Evolutionary conservation across 2,888 invertebrate species (phyloP).

Genomic region (Chromoteleia sp.): DNA sequence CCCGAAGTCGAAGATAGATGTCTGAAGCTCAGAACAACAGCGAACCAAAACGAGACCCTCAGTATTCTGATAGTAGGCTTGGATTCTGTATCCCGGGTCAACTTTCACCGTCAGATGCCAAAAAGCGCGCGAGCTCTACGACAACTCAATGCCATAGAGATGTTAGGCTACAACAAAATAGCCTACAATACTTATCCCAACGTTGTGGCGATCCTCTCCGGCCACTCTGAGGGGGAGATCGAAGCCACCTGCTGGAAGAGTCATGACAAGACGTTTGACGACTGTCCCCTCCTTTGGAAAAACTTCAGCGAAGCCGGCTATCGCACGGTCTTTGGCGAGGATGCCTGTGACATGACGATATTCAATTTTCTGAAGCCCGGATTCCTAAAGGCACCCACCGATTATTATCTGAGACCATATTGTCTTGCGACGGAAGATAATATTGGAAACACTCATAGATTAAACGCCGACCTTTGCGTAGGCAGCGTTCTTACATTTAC

Average conservation of each 20-base stretch:
- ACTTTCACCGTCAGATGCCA: slow-evolving; percentile 94
- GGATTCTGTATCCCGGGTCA: slow-evolving; percentile 94
- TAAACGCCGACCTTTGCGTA: slow-evolving; percentile 90
- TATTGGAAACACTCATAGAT: slow-evolving; percentile 88
- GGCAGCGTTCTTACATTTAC: slow-evolving; percentile 89
- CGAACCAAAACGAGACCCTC: slow-evolving; percentile 75
- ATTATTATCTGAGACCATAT: slow-evolving; percentile 93
- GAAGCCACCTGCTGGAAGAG: slow-evolving; percentile 89
- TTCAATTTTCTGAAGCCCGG: slow-evolving; percentile 93
- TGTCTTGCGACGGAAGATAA: slow-evolving; percentile 88
- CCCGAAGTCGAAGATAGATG: slow-evolving; percentile 77
- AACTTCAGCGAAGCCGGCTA: slow-evolving; percentile 90
- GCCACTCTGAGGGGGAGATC: slow-evolving; percentile 89
- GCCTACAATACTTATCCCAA: slow-evolving; percentile 98
- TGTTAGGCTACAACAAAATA: slow-evolving; percentile 96
- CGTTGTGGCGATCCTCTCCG: slow-evolving; percentile 92
- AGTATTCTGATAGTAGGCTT: slow-evolving; percentile 93
- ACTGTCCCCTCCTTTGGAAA: slow-evolving; percentile 94
- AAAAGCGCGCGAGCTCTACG: slow-evolving; percentile 88
- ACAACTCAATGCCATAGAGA: slow-evolving; percentile 89
- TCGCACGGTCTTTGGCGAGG: slow-evolving; percentile 93
- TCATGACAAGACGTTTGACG: slow-evolving; percentile 88
- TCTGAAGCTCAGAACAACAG: slow-evolving; percentile 71
- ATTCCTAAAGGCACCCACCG: slow-evolving; percentile 92
- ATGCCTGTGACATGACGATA: slow-evolving; percentile 90